phyloP scores from a whole-genome alignment of 2,888 invertebrate species.

The Eristalis arbustorum region DNA sequence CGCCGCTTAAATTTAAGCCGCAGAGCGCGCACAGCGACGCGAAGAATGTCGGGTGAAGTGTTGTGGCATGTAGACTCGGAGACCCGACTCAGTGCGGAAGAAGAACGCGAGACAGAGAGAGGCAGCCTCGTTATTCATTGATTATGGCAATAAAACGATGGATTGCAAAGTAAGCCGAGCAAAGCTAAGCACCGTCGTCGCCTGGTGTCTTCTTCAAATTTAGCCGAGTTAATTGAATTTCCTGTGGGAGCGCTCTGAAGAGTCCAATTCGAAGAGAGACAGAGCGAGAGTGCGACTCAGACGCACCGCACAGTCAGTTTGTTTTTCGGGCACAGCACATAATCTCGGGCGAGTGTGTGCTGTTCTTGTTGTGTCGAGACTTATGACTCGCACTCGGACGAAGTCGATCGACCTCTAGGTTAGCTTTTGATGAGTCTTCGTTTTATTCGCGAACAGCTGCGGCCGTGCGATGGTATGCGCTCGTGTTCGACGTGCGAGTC shows the following conservation, averaged over 20 bases:
- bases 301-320: background rate
- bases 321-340: background rate
- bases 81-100: background rate
- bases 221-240: conserved; percentile 68
- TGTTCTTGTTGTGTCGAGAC: background rate
- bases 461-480: background rate
- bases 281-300: background rate
- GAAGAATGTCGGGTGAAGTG: conserved; percentile 19
- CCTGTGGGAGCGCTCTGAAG: conserved; percentile 62
- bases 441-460: conserved; percentile 10
- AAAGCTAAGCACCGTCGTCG: conserved; percentile 32
- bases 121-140: conserved; percentile 67
- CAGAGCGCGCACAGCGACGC: background rate
- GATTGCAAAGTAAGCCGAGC: conserved; percentile 61
- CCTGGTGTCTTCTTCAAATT: conserved; percentile 59
- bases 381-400: background rate
- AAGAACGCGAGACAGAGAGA: conserved; percentile 52
- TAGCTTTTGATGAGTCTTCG: conserved; percentile 4
- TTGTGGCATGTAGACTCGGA: conserved; percentile 39
- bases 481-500: background rate
- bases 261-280: conserved; percentile 48
- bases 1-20: conserved; percentile 53
- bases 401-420: conserved; percentile 11
- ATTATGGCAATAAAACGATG: conserved; percentile 65
- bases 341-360: background rate